A percentile compares a stretch with the other conserved stretches of the same genome.
Evolutionary conservation across 2,888 invertebrate species (phyloP).

Genomic region (Latrodectus hesperus): DNA sequence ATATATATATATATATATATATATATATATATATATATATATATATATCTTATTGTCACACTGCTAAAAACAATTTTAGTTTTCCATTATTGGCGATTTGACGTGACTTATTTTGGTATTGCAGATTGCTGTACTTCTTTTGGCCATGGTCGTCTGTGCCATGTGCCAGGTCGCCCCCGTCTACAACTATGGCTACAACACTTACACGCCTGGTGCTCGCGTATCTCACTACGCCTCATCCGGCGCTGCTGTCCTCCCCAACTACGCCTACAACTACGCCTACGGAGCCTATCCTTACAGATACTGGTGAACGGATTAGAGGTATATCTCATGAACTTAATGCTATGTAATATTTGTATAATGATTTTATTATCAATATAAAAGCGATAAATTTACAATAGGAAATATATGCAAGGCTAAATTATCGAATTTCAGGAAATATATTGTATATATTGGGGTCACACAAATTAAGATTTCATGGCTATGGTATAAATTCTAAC

Average conservation of each 20-base stretch:
- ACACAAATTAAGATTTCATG: no score
- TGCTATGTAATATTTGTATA: no score
- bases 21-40: no score
- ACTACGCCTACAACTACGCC: slow-evolving; percentile 28
- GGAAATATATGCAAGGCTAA: no score
- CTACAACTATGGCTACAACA: slow-evolving; percentile 64
- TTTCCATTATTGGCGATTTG: no score
- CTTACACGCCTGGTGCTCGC: slow-evolving; percentile 51
- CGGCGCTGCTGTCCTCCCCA: background rate
- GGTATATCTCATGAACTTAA: background rate
- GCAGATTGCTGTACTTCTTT: slow-evolving; percentile 50
- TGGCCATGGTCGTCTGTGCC: slow-evolving; percentile 55
- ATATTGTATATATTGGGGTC: no score
- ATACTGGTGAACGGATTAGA: slow-evolving; percentile 14
- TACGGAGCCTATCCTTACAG: slow-evolving; percentile 57
- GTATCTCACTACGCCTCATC: slow-evolving; percentile 57
- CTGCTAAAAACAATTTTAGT: background rate
- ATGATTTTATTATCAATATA: no score
- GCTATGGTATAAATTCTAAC: no score
- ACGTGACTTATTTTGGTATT: background rate
- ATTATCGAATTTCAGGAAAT: no score
- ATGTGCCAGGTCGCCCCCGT: slow-evolving; percentile 24
- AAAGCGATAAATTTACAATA: no score
- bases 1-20: no score
- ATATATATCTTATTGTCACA: background rate